phyloP scores from a whole-genome alignment of 2,113 vertebrate species.

The Cebus imitator region DNA sequence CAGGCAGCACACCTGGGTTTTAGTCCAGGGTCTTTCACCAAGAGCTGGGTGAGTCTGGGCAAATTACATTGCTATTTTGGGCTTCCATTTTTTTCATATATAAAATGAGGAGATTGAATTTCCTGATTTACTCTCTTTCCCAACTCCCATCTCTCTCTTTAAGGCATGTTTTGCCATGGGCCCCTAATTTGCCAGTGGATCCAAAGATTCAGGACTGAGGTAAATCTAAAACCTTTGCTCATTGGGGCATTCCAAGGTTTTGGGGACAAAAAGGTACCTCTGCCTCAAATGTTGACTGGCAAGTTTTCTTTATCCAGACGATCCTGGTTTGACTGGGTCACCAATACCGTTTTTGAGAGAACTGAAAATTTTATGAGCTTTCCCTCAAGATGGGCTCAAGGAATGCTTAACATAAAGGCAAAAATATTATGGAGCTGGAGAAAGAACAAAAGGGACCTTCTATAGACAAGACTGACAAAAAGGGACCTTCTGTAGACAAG shows the following conservation, averaged over 20 bases:
- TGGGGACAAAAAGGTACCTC: background rate
- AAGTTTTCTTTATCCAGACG: background rate
- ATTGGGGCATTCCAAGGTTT: background rate
- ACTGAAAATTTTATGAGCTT: background rate
- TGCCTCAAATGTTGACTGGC: background rate
- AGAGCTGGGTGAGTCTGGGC: background rate
- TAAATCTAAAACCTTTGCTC: background rate
- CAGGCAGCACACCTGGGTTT: background rate
- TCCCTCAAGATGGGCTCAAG: background rate
- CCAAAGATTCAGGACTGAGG: background rate
- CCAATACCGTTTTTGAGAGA: background rate
- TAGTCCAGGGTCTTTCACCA: background rate
- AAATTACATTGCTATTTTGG: background rate
- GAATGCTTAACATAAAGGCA: background rate
- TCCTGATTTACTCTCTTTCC: background rate
- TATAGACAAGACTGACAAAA: background rate
- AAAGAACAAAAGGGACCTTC: background rate
- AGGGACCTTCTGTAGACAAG: background rate
- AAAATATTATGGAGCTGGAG: background rate
- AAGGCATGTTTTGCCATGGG: background rate
- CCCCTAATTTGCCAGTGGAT: background rate
- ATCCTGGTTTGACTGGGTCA: background rate
- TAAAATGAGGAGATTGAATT: background rate
- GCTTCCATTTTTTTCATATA: background rate
- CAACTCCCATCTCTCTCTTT: background rate